Evolutionary conservation across 2,113 vertebrate genomes (phyloP), one percentile per base, ranked within the genome.

Genomic region (Pipra filicauda): DNA sequence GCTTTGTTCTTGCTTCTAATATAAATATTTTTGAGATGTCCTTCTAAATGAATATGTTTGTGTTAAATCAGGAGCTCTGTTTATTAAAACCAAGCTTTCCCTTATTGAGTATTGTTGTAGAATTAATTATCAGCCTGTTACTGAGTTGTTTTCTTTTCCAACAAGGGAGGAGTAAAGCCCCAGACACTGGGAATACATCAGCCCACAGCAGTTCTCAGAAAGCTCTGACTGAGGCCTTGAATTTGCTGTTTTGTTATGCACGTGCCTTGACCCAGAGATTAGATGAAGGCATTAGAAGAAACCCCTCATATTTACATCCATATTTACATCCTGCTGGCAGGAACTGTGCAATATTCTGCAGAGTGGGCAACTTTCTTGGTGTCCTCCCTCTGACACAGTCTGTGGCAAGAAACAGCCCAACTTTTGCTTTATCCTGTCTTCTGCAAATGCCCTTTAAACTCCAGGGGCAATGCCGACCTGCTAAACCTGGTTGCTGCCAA

Each of bases 91-190:
- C 61, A 91, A 94, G 67, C 80, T 75, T 88, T 59, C 39, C 73
- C 62, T 87, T 85, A 85, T 27, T 91, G 87, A 69, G 52, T 64
- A 89, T 81, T 94, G 80, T 67, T 86, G 66, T 55, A 92, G 80
- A 95, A 85, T 89, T 89, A 89, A 95, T 85, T 87, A 44, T 52
- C 28, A 77, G 57, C 22, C 22, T 74, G 76, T 75, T 78, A 46
- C 46, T 37, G 57, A 57, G 44, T 15, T 81, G 51, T 51, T 88
- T 62, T 61, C 33, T 81, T 69, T 95, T 86, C 55, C 87, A 89
- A 2, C 35, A 59, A 84, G 57, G 69, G 39, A 84, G 43, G 46
- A 86, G 46, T 88, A 83, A 88, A 85, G 27, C 15, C 15, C 55
- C 65, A 85, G 72, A 73, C 15, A 4, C 39, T 85, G 88, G n/a